Evolutionary conservation across 2,888 invertebrate genomes (phyloP).

Genomic region (Cerastoderma edule): DNA sequence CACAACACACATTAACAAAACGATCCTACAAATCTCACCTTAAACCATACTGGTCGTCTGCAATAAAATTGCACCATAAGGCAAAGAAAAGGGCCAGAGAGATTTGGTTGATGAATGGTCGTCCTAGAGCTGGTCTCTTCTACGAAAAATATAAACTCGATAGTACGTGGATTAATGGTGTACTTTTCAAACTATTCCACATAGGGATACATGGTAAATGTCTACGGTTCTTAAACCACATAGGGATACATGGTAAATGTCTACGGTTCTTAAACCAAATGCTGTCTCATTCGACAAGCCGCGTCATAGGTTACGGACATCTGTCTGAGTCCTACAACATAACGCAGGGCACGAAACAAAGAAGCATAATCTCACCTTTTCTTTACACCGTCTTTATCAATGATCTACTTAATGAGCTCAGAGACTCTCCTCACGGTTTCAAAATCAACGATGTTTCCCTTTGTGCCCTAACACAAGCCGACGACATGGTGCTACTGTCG

Average conservation of each 20-base stretch:
- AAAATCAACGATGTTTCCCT: neutral
- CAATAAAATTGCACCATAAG: neutral
- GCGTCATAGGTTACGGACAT: neutral
- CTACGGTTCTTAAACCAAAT: neutral
- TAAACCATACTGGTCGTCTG: slow-evolving; percentile 2
- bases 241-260: slow-evolving; percentile 5
- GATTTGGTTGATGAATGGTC: neutral
- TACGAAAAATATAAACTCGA: slow-evolving; percentile 18
- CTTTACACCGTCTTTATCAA: slow-evolving; percentile 18
- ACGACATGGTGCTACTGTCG: slow-evolving; percentile 22
- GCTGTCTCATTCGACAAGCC: neutral
- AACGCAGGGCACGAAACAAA: slow-evolving; percentile 18
- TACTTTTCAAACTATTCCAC: slow-evolving; percentile 19
- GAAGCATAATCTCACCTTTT: slow-evolving; percentile 19
- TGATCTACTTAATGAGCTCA: slow-evolving; percentile 7
- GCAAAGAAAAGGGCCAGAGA: neutral
- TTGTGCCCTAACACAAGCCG: slow-evolving; percentile 22
- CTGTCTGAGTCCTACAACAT: slow-evolving; percentile 17
- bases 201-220: slow-evolving; percentile 7
- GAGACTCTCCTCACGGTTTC: neutral
- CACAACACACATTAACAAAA: neutral
- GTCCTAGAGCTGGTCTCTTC: neutral
- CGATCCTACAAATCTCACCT: neutral
- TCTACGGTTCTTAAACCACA: neutral
- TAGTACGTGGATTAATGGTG: slow-evolving; percentile 20